Base-by-base conservation (phyloP, 30 jellyfish, hydroid and myxozoan species). In the Hydractinia echinata region DNA sequence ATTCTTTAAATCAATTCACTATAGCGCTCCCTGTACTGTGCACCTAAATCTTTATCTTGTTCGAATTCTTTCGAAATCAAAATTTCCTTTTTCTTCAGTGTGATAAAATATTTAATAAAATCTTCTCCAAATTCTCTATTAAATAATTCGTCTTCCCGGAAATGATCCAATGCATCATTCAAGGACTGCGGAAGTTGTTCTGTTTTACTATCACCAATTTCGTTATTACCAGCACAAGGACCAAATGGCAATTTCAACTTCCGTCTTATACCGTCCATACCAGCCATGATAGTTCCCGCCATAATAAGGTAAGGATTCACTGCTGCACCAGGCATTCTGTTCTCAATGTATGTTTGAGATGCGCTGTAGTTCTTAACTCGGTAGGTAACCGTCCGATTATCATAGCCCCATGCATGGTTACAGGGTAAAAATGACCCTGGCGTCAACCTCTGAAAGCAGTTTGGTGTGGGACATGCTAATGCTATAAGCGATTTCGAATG, bases 321-420 rank as follows among this genome's bases (percentile, higher is more conserved):
- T 5, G 14, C 86, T 15, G 85, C 86, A 79, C 86, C 84, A 4
- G 86, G 83, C 7, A 79, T 61, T 58, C 86, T 54, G 30, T 79
- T 62, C 51, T 79, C 86, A 10, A 79, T 51, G 30, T 79, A 79
- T 10, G 86, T 79, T 16, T 44, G 61, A 7, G 84, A 15, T 7
- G 21, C 64, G 10, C 49, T 15, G 44, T 44, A 56, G 14, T 56
- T 55, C 4, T 79, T 79, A 19, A 48, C 84, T 9, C 86, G 82
- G 61, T 79, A 79, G 10, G 84, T 56, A 10, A 56, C 62, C 11
- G 69, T 61, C 7, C 86, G 82, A 30, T 79, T 62, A 79, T 79
- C 83, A 11, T 55, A 7, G 10, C 86, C 86, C 86, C 86, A 79
- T 55, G 86, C 9, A 62, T 61, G 58, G 61, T 79, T 62, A 55